phyloP scores from a whole-genome alignment of 2,797 vertebrate species.

The Periparus ater region DNA sequence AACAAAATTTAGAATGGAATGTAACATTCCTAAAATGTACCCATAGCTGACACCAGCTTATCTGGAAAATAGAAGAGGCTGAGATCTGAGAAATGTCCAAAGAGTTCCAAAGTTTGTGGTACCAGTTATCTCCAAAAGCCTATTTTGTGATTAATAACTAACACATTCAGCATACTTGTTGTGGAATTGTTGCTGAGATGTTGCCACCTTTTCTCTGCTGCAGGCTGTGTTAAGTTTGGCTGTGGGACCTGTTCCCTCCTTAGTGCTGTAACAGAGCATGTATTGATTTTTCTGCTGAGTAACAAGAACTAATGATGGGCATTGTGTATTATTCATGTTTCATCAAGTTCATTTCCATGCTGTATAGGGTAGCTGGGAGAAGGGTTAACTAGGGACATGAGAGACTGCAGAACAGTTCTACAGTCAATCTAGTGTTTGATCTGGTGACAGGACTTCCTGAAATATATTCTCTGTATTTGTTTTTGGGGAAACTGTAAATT shows the following conservation, averaged over 20 bases:
- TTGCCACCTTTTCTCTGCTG: background rate
- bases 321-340: conserved; percentile 53
- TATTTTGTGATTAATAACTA: background rate
- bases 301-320: conserved; percentile 57
- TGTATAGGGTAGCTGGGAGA: background rate
- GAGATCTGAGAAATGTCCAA: background rate
- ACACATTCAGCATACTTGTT: background rate
- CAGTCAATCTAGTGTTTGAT: background rate
- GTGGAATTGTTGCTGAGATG: background rate
- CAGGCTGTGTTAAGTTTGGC: background rate
- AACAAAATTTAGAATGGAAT: background rate
- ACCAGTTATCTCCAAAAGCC: background rate
- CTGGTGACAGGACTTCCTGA: background rate
- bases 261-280: conserved; percentile 12
- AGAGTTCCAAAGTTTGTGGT: background rate
- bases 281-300: conserved; percentile 58
- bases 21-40: background rate
- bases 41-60: background rate
- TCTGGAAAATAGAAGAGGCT: background rate
- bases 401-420: background rate
- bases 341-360: conserved; percentile 37
- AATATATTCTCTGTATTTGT: background rate
- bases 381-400: conserved; percentile 51
- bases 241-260: background rate
- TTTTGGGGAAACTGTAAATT: background rate